phyloP scores from a whole-genome alignment of 2,888 invertebrate species.

The Gymnoscelis rufifasciata region DNA sequence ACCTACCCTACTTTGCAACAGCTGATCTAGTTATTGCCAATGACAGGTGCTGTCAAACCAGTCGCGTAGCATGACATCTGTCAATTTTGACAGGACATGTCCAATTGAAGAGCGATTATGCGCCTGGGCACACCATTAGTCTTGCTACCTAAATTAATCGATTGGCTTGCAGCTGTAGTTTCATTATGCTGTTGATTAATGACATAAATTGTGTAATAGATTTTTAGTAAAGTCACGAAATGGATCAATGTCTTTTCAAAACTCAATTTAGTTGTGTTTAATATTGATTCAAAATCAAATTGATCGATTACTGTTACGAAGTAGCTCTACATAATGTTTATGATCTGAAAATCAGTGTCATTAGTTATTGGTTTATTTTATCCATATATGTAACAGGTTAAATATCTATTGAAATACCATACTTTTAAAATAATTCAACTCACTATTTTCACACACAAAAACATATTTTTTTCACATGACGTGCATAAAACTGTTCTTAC shows the following conservation, averaged over 20 bases:
- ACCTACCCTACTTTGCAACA: constrained; percentile 33
- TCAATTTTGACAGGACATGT: constrained; percentile 42
- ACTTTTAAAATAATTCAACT: too few relatives aligned
- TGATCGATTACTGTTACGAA: background rate
- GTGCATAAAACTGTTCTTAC: too few relatives aligned
- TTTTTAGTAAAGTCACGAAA: constrained; percentile 14
- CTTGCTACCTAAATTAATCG: constrained; percentile 15
- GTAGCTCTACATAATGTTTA: too few relatives aligned
- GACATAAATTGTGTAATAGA: constrained; percentile 13
- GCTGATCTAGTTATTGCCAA: constrained; percentile 37
- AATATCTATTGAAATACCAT: too few relatives aligned
- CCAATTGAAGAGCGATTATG: constrained; percentile 29
- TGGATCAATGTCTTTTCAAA: constrained; percentile 4
- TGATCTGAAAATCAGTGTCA: too few relatives aligned
- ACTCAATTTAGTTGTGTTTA: background rate
- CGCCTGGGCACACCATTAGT: constrained; percentile 23
- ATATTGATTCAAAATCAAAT: too few relatives aligned
- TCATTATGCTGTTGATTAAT: constrained; percentile 15
- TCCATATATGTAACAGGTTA: too few relatives aligned
- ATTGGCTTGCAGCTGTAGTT: constrained; percentile 15
- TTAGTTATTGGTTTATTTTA: too few relatives aligned
- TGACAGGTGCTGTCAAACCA: constrained; percentile 46
- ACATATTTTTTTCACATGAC: too few relatives aligned
- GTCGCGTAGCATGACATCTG: constrained; percentile 50
- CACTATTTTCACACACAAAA: too few relatives aligned